Percentiles rank a stretch among this genome's conserved stretches.
phyloP scores from a whole-genome alignment of 2,888 invertebrate genomes.

The Conomelus anceps region DNA sequence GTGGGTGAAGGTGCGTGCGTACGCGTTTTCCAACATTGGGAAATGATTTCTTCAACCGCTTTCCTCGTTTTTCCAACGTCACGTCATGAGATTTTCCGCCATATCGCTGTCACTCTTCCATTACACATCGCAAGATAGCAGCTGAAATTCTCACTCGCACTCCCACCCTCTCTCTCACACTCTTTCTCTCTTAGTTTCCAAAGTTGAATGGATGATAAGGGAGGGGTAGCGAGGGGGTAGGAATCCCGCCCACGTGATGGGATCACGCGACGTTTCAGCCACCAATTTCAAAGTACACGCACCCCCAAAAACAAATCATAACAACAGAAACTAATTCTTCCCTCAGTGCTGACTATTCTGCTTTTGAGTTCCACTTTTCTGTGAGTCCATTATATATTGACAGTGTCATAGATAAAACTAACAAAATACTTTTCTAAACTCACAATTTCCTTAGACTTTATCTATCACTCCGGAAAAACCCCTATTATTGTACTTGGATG shows the following conservation, averaged over 20 bases:
- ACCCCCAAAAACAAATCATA: background rate
- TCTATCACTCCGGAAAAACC: too few species aligned
- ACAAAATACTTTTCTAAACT: too few species aligned
- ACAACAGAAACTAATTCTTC: background rate
- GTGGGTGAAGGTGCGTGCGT: background rate
- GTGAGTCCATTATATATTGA: too few species aligned
- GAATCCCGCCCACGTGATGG: background rate
- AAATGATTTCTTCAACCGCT: background rate
- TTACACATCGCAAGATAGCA: too few species aligned
- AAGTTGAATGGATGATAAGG: background rate
- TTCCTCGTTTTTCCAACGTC: background rate
- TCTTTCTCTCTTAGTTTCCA: background rate
- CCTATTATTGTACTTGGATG: too few species aligned
- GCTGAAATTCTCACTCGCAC: background rate
- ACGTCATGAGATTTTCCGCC: background rate
- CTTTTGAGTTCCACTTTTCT: background rate
- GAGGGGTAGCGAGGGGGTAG: background rate
- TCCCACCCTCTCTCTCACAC: background rate
- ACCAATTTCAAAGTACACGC: background rate
- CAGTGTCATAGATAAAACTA: background rate
- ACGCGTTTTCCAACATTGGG: background rate
- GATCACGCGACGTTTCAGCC: background rate
- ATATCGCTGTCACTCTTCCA: background rate
- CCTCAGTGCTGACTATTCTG: background rate
- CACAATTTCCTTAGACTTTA: too few species aligned